A percentile compares a stretch with the other conserved stretches of the same genome.
These are phyloP conservation scores for Cantharis flavilabris DNA, from an alignment of 2,888 invertebrate genomes.

Conservation along the genomic window DNA sequence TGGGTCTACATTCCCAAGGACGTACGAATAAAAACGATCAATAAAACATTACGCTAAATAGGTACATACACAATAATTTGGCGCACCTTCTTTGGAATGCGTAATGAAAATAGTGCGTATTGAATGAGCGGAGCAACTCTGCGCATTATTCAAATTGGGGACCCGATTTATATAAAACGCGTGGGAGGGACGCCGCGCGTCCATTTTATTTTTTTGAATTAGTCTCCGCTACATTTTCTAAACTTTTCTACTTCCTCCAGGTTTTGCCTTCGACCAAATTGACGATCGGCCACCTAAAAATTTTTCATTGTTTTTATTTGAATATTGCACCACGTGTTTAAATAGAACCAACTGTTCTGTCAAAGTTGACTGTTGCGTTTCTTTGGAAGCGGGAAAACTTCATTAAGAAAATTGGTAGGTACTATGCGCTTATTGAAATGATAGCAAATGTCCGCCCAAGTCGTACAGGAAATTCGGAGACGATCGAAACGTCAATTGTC, in stretches of 20 bases:
- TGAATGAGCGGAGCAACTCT: background rate
- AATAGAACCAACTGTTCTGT: conserved; percentile 5
- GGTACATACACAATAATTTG: conserved; percentile 14
- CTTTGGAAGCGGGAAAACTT: background rate
- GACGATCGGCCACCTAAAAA: background rate
- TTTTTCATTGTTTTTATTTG: conserved; percentile 9
- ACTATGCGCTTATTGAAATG: background rate
- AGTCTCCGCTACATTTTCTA: background rate
- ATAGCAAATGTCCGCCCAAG: background rate
- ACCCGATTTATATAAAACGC: background rate
- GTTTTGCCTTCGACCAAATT: background rate
- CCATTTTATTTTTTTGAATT: background rate
- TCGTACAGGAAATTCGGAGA: background rate
- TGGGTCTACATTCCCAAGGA: conserved; percentile 49
- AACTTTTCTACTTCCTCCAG: background rate
- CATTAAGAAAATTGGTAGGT: background rate
- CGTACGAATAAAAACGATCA: conserved; percentile 32
- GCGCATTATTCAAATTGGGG: background rate
- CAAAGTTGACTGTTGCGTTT: conserved; percentile 20
- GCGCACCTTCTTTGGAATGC: conserved; percentile 5
- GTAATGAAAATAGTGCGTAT: background rate
- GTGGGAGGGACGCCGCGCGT: background rate
- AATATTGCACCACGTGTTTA: conserved; percentile 29
- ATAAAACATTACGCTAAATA: conserved; percentile 30
- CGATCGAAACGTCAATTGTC: background rate